Evolutionary conservation across 2,888 invertebrate genomes (phyloP).

Genomic region (Meandrusa payeni): DNA sequence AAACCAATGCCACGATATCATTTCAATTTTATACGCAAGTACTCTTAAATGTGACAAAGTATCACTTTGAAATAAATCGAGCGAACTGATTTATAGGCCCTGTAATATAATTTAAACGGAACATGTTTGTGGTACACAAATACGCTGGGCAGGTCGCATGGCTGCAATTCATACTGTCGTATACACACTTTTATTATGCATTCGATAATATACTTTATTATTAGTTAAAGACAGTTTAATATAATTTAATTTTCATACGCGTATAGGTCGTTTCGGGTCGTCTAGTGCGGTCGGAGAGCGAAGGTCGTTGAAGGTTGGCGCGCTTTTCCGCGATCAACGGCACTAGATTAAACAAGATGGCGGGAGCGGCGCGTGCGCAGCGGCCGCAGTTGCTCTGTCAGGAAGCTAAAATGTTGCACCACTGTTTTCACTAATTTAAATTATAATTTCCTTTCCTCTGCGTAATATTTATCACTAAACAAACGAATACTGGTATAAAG

Average conservation of each 20-base stretch:
- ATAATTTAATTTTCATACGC: conserved; percentile 18
- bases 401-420: conserved; percentile 54
- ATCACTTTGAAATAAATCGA: conserved; percentile 58
- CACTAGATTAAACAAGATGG: conserved; percentile 79
- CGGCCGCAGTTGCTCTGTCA: conserved; percentile 54
- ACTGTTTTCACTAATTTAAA: conserved; percentile 13
- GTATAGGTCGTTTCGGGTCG: conserved; percentile 39
- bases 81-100: conserved; percentile 59
- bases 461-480: too few relatives aligned
- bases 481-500: too few relatives aligned
- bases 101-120: conserved; percentile 61
- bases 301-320: conserved; percentile 81
- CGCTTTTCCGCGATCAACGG: conserved; percentile 80
- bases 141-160: conserved; percentile 51
- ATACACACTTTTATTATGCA: conserved; percentile 28
- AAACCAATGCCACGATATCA: conserved; percentile 31
- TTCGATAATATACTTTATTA: conserved; percentile 32
- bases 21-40: conserved; percentile 24
- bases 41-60: conserved; percentile 59
- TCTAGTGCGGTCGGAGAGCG: conserved; percentile 71
- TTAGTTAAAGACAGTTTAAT: conserved; percentile 28
- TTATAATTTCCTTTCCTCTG: too few relatives aligned
- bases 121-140: conserved; percentile 58
- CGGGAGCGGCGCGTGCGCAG: conserved; percentile 77
- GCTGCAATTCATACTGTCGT: conserved; percentile 30